Evolutionary conservation across 1,140 invertebrate genomes (phyloP).

Genomic region (Phenacoccus solenopsis): DNA sequence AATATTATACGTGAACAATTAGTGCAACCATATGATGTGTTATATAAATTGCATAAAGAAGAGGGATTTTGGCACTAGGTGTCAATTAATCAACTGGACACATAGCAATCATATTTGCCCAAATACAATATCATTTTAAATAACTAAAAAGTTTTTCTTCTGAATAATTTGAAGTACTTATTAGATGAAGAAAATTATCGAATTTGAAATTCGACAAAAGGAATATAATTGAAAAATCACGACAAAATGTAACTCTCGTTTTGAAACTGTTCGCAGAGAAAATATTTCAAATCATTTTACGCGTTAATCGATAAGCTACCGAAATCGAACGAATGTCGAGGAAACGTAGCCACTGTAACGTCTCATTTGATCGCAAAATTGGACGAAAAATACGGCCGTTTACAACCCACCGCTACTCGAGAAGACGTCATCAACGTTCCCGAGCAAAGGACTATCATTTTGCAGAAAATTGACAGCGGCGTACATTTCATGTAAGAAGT

Average conservation of each 20-base stretch:
- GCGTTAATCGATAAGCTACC: slow-evolving; percentile 25
- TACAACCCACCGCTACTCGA: slow-evolving; percentile 42
- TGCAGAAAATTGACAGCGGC: slow-evolving; percentile 29
- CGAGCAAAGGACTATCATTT: slow-evolving; percentile 41
- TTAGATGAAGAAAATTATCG: too few relatives aligned
- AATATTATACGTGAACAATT: too few relatives aligned
- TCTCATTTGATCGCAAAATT: slow-evolving; percentile 44
- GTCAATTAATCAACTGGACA: too few relatives aligned
- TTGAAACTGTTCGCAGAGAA: slow-evolving; percentile 15
- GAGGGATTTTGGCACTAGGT: too few relatives aligned
- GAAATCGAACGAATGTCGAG: slow-evolving; percentile 21
- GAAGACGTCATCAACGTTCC: slow-evolving; percentile 35
- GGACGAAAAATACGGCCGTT: slow-evolving; percentile 44
- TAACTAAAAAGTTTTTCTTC: too few relatives aligned
- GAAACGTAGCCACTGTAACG: slow-evolving; percentile 23
- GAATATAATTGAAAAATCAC: too few relatives aligned
- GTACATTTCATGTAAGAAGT: slow-evolving; percentile 28
- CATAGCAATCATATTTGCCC: too few relatives aligned
- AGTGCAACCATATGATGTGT: too few relatives aligned
- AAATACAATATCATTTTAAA: too few relatives aligned
- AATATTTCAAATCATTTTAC: slow-evolving; percentile 26
- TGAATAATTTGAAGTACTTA: not conserved
- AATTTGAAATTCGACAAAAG: too few relatives aligned
- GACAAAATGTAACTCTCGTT: too few relatives aligned
- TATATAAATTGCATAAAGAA: too few relatives aligned